Conservation (phyloP, 1,140 invertebrate species). For the Lepeophtheirus salmonis region DNA sequence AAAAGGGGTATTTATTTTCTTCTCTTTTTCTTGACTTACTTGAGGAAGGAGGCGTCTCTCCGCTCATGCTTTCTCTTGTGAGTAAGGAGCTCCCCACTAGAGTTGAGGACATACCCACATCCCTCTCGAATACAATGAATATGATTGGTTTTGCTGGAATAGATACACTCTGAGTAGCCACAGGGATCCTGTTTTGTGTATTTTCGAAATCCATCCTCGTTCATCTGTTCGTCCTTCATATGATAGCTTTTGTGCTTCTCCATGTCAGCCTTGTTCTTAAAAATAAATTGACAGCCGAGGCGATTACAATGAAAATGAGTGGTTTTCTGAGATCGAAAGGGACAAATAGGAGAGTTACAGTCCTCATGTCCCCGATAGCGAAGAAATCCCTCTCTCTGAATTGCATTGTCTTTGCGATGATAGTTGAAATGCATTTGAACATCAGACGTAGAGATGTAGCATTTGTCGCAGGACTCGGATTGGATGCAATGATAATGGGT, state of each 20-base stretch:
- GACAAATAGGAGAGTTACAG: conserved; percentile 63
- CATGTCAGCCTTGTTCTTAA: conserved; percentile 99
- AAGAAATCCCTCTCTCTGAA: conserved; percentile 89
- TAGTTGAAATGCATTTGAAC: conserved; percentile 99
- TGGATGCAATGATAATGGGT: conserved; percentile 97
- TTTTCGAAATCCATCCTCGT: conserved; percentile 91
- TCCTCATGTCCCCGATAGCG: conserved; percentile 75
- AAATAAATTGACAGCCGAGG: conserved; percentile 73
- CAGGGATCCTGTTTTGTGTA: conserved; percentile 94
- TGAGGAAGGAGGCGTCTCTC: conserved; percentile 58
- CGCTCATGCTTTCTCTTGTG: conserved; percentile 94
- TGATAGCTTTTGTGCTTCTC: conserved; percentile 98
- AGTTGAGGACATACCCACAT: conserved; percentile 87
- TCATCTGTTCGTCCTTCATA: conserved; percentile 86
- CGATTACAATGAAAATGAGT: conserved; percentile 93
- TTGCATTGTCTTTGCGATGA: conserved; percentile 89
- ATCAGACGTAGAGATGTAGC: conserved; percentile 94
- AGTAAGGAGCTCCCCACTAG: conserved; percentile 86
- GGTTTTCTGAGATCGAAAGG: conserved; percentile 81
- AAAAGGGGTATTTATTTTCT: too few relatives aligned
- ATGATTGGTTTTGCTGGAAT: conserved; percentile 86
- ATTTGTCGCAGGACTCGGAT: conserved; percentile 78
- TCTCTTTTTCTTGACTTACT: too few relatives aligned
- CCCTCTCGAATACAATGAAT: conserved; percentile 74
- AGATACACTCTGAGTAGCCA: conserved; percentile 70